Evolutionary conservation across 2,113 vertebrate species (phyloP).

Genomic region (Acanthochromis polyacanthus): DNA sequence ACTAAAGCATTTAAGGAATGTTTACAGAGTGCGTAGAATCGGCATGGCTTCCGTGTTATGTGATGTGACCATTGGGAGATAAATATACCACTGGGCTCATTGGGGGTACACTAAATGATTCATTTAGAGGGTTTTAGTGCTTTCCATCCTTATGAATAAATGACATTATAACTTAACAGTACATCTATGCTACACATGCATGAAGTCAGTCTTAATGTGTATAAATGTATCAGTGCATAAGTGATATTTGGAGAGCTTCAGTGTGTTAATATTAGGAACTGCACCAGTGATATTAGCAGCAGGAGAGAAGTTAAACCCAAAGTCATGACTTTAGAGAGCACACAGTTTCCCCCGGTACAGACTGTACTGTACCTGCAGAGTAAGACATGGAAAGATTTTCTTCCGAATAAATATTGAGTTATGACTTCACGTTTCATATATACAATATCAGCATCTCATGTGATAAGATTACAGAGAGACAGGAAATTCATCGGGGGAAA

Average conservation of each 20-base stretch:
- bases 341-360: neutral
- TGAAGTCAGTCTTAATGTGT: conserved; percentile 3
- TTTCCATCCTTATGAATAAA: conserved; percentile 21
- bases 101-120: neutral
- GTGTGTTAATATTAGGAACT: neutral
- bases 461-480: neutral
- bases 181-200: conserved; percentile 3
- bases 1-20: conserved; percentile 45
- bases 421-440: neutral
- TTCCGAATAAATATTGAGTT: neutral
- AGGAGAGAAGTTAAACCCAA: no score
- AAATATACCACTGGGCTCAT: conserved; percentile 27
- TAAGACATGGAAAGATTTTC: neutral
- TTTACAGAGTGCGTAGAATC: conserved; percentile 34
- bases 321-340: neutral
- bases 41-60: conserved; percentile 13
- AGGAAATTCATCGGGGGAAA: neutral
- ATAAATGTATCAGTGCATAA: conserved; percentile 29
- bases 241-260: neutral
- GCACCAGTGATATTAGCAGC: neutral
- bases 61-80: conserved; percentile 5
- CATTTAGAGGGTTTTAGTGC: conserved; percentile 9
- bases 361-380: neutral
- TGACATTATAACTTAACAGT: conserved; percentile 22
- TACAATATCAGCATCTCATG: neutral